Evolutionary conservation across 2,888 invertebrate genomes (phyloP), one percentile per base, ranked within the genome.

Genomic region (Drepanosiphum platanoidis): DNA sequence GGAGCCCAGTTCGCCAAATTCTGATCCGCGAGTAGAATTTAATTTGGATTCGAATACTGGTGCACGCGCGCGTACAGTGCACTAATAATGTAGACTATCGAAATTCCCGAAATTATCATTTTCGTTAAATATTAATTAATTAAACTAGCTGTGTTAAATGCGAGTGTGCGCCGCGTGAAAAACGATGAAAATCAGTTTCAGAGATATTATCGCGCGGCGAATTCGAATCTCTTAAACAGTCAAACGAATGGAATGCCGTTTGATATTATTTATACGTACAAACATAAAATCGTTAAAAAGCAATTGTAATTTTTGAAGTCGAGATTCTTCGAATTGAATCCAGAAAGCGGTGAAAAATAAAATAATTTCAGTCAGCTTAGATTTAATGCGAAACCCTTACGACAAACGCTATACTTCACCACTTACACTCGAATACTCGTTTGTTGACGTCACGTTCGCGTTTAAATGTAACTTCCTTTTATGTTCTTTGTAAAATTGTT

Each of bases 381-480:
- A 36, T 77, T 77, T 58, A 27, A 36, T 9, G 58, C 18, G n/a
- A 64, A 42, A 64, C 64, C 30, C 2, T 22, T 58, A 22, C 34
- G 9, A 34, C 27, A 34, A 52, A 68, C 66, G 34, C 34, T 68
- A 70, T 80, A 52, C 70, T 70, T 80, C 27, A 80, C 46, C 79
- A 80, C 79, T 80, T 34, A 68, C 68, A 52, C 79, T 80, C 27
- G 79, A 80, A 80, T 52, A 58, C 66, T 79, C 66, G 42, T 79
- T 79, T 68, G 66, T 68, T 46, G 66, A 68, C 42, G 61, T 78
- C 77, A 64, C 39, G 66, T 68, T 46, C 32, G 34, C 32, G 42
- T 80, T 68, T 68, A 79, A 78, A 78, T 79, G 66, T 61, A 68
- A 80, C 79, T 80, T 80, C 52, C 79, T 80, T 80, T 80, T 68